Evolutionary conservation across 2,797 vertebrate genomes (phyloP), one percentile per base, ranked within the genome.

Genomic region (Ctenopoma kingsleyae): DNA sequence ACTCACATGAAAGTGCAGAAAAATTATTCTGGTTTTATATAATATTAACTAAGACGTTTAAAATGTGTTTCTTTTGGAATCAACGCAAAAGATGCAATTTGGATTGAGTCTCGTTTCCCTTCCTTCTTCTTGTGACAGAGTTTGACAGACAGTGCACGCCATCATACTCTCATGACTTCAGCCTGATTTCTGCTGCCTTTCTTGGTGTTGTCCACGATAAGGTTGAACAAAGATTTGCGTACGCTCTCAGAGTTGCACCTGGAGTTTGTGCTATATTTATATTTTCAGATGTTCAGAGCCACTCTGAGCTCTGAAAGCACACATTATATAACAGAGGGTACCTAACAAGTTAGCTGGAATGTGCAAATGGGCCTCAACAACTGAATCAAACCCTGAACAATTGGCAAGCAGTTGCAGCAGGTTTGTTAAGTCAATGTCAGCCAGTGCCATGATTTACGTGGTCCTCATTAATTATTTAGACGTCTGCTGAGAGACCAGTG

Each of bases 391-490:
- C 10, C 23, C 6, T 22, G 22, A 60, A 19, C 1, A 63, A 40
- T 30, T 20, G 22, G n/a, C 4, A 40, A 56, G 41, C 43, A 51
- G 27, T 64, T 50, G 71, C 36, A 30, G n/a, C 7, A 1, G 11
- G n/a, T 25, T 50, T 8, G 13, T 19, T 6, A 23, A 32, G 36
- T 22, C 40, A 11, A 13, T 25, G 15, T 55, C 57, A 13, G 20
- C 10, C 5, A 15, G 36, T 7, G 30, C 17, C 6, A 6, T 32
- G 22, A 25, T 65, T 36, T 65, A 46, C 46, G 47, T 25, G 50
- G 32, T 46, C 8, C 19, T 55, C 6, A 8, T 58, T 64, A 27
- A 76, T 70, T 59, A 64, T 64, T 64, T 16, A 43, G 17, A 43
- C 36, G 9, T 17, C 51, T 38, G 46, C 7, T 9, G 22, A 19